phyloP scores from a whole-genome alignment of 92 coral and sea anemone species.

The Actinernus sp. region DNA sequence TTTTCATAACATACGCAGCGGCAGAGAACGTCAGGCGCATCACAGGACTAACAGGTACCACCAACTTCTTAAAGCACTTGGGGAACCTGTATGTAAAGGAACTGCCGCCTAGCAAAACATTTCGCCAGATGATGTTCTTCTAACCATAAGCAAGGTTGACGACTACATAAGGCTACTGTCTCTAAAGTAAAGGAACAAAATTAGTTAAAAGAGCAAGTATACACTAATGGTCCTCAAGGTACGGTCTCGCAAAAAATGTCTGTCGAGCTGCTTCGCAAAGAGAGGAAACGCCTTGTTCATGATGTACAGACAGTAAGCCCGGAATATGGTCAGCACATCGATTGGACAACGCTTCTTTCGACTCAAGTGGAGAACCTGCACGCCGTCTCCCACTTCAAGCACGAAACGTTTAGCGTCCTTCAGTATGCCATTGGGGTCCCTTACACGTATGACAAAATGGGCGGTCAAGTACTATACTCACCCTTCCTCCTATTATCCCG shows the following conservation, averaged over 20 bases:
- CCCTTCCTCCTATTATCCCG: conserved; percentile 28
- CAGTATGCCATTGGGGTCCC: too few relatives aligned
- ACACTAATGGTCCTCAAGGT: conserved; percentile 8
- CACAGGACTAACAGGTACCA: conserved; percentile 40
- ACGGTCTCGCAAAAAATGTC: conserved; percentile 5
- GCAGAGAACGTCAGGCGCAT: conserved; percentile 42
- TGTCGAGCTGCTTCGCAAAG: too few relatives aligned
- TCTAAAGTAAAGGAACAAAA: background rate
- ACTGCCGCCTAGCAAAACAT: too few relatives aligned
- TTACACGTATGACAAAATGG: conserved; percentile 17
- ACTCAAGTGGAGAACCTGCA: conserved; percentile 38
- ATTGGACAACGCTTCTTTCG: conserved; percentile 24
- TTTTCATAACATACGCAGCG: conserved; percentile 53
- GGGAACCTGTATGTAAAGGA: too few relatives aligned
- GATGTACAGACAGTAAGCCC: too few relatives aligned
- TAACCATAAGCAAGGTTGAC: too few relatives aligned
- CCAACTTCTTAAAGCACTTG: conserved; percentile 28
- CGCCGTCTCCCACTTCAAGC: conserved; percentile 32
- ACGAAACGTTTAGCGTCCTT: conserved; percentile 43
- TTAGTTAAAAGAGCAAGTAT: background rate
- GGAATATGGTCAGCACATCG: too few relatives aligned
- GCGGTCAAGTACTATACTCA: conserved; percentile 12
- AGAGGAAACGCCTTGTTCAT: too few relatives aligned
- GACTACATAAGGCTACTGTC: background rate
- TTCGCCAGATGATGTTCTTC: too few relatives aligned